Percentiles rank a stretch among this genome's conserved stretches.
phyloP scores from a whole-genome alignment of 1,140 invertebrate genomes.

The Pseudomyrmex cubaensis region DNA sequence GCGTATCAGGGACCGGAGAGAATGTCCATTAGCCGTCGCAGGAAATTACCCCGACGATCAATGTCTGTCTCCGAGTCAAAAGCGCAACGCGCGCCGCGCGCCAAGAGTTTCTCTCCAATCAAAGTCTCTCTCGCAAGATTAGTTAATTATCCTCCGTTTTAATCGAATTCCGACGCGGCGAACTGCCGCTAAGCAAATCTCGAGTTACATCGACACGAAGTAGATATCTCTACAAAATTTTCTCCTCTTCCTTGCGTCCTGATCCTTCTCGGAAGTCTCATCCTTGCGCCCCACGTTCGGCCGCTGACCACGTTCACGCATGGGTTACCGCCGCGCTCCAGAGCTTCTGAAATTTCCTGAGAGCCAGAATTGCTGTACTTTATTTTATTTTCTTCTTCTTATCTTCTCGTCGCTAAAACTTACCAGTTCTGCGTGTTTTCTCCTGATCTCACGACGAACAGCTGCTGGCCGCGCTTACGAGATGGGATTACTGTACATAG shows the following conservation, averaged over 20 bases:
- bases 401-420: constrained; percentile 23
- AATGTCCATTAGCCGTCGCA: constrained; percentile 11
- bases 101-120: not conserved
- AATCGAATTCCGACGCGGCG: constrained; percentile 74
- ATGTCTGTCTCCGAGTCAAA: not conserved
- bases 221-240: constrained; percentile 77
- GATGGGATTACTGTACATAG: constrained; percentile 59
- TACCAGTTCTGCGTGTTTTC: constrained; percentile 35
- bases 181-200: constrained; percentile 66
- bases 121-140: not conserved
- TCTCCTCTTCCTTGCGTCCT: constrained; percentile 45
- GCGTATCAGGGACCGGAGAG: not conserved
- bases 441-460: constrained; percentile 49
- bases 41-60: constrained; percentile 20
- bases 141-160: constrained; percentile 75
- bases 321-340: constrained; percentile 15
- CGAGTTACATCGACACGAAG: constrained; percentile 62
- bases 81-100: not conserved
- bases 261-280: not conserved
- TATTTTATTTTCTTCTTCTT: constrained; percentile 17
- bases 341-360: constrained; percentile 78
- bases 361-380: constrained; percentile 57
- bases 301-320: constrained; percentile 33
- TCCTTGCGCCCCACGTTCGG: constrained; percentile 9
- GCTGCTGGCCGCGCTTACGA: constrained; percentile 25